Evolutionary conservation across 2,888 invertebrate genomes (phyloP), one percentile per base, ranked within the genome.

Genomic region (Eupithecia abbreviata): DNA sequence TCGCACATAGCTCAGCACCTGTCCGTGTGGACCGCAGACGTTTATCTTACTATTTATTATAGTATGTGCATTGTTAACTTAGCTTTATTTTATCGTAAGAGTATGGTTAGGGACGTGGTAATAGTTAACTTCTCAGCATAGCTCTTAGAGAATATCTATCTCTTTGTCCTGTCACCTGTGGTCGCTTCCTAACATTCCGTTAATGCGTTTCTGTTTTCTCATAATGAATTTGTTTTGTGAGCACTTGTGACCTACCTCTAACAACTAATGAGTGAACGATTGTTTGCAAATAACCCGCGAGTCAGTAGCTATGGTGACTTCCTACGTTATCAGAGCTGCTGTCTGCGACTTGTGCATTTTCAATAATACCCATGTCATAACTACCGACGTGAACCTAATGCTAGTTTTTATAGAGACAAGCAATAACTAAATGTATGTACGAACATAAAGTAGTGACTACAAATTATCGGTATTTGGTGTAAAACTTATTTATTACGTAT

Each of bases 71-170:
- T 92, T 91, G 92, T 94, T 94, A 94, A 92, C 88, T 88, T 93
- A 94, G 91, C 88, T 88, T 94, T 90, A 92, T 92, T 92, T 68
- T 93, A 92, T 91, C 89, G 85, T 94, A 94, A 94, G 93, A 92
- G 93, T 92, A 91, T 90, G 84, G 86, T 88, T 93, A 94, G 92
- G 92, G 91, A 92, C 89, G 86, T 90, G 92, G 91, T 92, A 90
- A 90, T 85, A 83, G 85, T 85, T 86, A 85, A 86, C 88, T 90
- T 87, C 86, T 90, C 89, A 89, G 87, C 88, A 82, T 88, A 86
- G 85, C 86, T 86, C 86, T 87, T 85, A 88, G 85, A 87, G 84
- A 85, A 85, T 87, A 84, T 85, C 84, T 84, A 84, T 87, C 86
- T 84, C 85, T 90, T 88, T 91, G 87, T 92, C 90, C 90, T 92